A percentile compares a stretch with the other conserved stretches of the same genome.
Evolutionary conservation across 2,113 vertebrate species (phyloP).

Genomic region (Xiphophorus maculatus): DNA sequence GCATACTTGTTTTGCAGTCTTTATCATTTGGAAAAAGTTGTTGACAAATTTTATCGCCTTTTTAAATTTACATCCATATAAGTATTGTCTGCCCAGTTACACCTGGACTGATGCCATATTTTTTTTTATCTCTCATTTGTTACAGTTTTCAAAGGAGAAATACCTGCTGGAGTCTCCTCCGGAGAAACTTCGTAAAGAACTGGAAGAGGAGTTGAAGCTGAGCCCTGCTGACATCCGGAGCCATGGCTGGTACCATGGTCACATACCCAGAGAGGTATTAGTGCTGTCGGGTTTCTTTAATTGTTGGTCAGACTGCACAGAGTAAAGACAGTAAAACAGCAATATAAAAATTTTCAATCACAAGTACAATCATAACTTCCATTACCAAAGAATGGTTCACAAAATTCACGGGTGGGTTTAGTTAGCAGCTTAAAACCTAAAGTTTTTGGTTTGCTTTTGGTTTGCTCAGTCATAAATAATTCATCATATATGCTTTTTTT

Average conservation of each 20-base stretch:
- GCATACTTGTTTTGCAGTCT: not conserved
- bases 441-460: not conserved
- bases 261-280: conserved; percentile 93
- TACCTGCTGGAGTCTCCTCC: conserved; percentile 96
- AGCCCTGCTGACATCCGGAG: conserved; percentile 93
- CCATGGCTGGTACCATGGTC: conserved; percentile 98
- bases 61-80: not conserved
- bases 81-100: not conserved
- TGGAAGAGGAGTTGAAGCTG: conserved; percentile 96
- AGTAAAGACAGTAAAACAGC: not conserved
- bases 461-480: not conserved
- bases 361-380: not conserved
- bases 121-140: conserved; percentile 37
- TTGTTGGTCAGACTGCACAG: not conserved
- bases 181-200: conserved; percentile 94
- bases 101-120: conserved; percentile 7
- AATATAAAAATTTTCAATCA: not conserved
- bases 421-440: not conserved
- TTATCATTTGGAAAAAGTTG: conserved; percentile 5
- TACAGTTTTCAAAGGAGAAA: conserved; percentile 98
- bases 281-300: not conserved
- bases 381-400: too few species aligned
- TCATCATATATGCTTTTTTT: not conserved
- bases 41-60: not conserved
- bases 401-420: not conserved